Base-by-base conservation (phyloP, 2,888 invertebrate genomes). In the Chalcis sispes region DNA sequence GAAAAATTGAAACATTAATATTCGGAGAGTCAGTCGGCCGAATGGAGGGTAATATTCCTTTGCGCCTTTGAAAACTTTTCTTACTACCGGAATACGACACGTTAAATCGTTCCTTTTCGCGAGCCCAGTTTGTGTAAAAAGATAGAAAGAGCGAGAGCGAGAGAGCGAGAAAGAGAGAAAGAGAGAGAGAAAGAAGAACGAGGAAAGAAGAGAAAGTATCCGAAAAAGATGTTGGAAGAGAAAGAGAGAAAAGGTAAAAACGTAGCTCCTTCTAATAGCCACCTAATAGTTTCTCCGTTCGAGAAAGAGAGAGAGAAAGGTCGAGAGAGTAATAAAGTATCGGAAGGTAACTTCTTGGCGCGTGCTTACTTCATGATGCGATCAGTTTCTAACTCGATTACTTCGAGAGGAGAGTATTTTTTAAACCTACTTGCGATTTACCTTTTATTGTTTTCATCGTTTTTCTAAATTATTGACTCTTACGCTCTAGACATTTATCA, bases 1-100 rank as follows among this genome's bases (percentile, higher is more conserved):
- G 78, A 80, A 81, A 78, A 78, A 81, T 79, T 77, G 79, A 70
- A 50, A 69, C 79, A 79, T 81, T 80, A 80, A 80, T 81, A 81
- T 81, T 81, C 80, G 59, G 32, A n/a, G 20, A 23, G 25, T 23
- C 20, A 40, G 59, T 5, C 46, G 46, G n/a, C 23, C 67, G 18
- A n/a, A 42, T 59, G 27, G 50, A 42, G 27, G 15, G 27, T 7
- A 25, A 48, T 42, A 54, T 59, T 23, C 20, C 23, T 20, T 20
- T 50, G 52, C 40, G 50, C 69, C 40, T 71, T 70, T 61, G 66
- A 56, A 73, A 78, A 76, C 75, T 72, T 73, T 64, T 58, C 66
- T 46, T 40, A 52, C 70, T 70, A 48, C 40, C 36, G 50, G 61
- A 69, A 59, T 61, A 46, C 32, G 62, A 54, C 48, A 36, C 36